These are phyloP conservation scores for Serranus cabrilla DNA, from an alignment of 2,797 vertebrate species.

Conservation along the genomic window DNA sequence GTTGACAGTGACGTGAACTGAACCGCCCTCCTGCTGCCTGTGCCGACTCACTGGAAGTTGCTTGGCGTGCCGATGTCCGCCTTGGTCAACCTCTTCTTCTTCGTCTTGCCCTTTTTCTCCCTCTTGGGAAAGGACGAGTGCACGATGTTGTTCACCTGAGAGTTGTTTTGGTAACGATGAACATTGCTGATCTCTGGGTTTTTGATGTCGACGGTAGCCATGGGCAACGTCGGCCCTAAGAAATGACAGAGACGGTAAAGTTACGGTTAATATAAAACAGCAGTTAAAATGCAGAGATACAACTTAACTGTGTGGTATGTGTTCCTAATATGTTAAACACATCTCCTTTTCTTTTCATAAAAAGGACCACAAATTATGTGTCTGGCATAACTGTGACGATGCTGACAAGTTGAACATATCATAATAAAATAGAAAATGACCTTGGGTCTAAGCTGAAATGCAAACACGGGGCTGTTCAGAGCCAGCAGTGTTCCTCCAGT, in stretches of 20 bases:
- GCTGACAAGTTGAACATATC: not conserved
- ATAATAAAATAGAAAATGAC: not conserved
- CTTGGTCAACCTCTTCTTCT: constrained; percentile 97
- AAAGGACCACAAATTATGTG: not conserved
- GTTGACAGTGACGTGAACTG: too few species aligned
- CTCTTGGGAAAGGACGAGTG: constrained; percentile 92
- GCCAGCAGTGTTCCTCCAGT: constrained; percentile 8
- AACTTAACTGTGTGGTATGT: not conserved
- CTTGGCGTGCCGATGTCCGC: constrained; percentile 98
- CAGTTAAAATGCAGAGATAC: not conserved
- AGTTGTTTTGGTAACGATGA: constrained; percentile 88
- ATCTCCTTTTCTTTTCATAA: not conserved
- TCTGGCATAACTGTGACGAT: not conserved
- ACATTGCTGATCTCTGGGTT: constrained; percentile 95
- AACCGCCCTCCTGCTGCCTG: not conserved
- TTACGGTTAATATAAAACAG: not conserved
- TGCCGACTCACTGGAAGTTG: constrained; percentile 94
- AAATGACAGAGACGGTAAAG: constrained; percentile 2
- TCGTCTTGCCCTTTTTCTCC: constrained; percentile 92
- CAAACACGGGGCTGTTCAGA: not conserved
- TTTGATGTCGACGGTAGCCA: constrained; percentile 98
- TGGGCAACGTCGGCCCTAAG: constrained; percentile 92
- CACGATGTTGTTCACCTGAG: constrained; percentile 93
- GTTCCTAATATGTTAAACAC: not conserved
- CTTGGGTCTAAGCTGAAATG: not conserved